Evolutionary conservation across 2,113 vertebrate species (phyloP).

Genomic region (Chunga burmeisteri): DNA sequence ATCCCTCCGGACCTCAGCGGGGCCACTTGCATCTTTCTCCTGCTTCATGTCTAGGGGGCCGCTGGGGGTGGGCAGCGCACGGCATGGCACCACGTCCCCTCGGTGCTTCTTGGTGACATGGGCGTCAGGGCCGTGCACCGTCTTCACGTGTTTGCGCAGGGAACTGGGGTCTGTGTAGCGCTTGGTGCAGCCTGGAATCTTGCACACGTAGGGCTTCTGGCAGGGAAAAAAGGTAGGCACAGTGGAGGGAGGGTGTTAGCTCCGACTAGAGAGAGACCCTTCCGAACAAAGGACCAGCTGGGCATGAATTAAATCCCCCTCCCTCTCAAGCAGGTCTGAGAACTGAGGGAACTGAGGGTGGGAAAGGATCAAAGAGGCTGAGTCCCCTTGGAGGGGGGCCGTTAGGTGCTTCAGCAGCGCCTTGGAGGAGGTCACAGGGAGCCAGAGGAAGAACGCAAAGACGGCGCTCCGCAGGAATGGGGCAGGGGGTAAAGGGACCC

Average conservation of each 20-base stretch:
- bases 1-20: constrained; percentile 76
- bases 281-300: not conserved
- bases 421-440: not conserved
- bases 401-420: not conserved
- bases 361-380: not conserved
- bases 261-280: fast-evolving
- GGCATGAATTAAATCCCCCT: not conserved
- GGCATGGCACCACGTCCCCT: constrained; percentile 81
- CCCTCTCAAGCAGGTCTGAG: fast-evolving
- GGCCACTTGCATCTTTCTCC: constrained; percentile 78
- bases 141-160: constrained; percentile 94
- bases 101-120: constrained; percentile 97
- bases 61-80: constrained; percentile 61
- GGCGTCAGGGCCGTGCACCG: constrained; percentile 93
- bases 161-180: constrained; percentile 97
- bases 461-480: fast-evolving
- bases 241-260: fast-evolving
- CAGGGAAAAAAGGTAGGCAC: not conserved
- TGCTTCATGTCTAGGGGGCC: constrained; percentile 73
- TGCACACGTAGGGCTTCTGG: constrained; percentile 96
- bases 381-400: fast-evolving
- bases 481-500: not conserved
- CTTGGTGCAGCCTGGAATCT: constrained; percentile 96
- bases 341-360: not conserved
- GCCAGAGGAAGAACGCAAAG: not conserved